Evolutionary conservation across 1,140 invertebrate genomes (phyloP).

Genomic region (Zaprionus tsacasi): DNA sequence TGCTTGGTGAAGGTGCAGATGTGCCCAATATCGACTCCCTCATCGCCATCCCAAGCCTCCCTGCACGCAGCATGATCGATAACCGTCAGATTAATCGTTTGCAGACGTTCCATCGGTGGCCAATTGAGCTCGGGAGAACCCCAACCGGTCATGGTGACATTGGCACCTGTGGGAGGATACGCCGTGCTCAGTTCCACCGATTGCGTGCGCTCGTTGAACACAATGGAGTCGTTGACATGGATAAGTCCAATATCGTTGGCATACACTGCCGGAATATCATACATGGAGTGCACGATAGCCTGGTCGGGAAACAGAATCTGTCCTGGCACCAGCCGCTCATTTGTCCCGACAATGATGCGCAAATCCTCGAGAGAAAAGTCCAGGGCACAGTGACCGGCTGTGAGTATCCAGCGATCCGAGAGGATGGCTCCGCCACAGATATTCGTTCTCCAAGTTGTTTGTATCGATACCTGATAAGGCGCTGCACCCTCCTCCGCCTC

Average conservation of each 20-base stretch:
- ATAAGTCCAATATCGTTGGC: slow-evolving; percentile 85
- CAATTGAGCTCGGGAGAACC: slow-evolving; percentile 49
- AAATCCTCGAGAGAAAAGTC: slow-evolving; percentile 57
- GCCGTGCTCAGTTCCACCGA: slow-evolving; percentile 58
- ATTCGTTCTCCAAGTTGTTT: slow-evolving; percentile 68
- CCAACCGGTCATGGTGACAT: slow-evolving; percentile 84
- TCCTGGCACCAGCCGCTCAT: slow-evolving; percentile 57
- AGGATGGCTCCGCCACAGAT: slow-evolving; percentile 84
- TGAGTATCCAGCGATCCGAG: slow-evolving; percentile 76
- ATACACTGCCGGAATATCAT: slow-evolving; percentile 69
- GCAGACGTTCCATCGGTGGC: slow-evolving; percentile 45
- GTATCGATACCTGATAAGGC: slow-evolving; percentile 84
- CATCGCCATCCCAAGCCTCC: slow-evolving; percentile 35
- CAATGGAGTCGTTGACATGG: slow-evolving; percentile 82
- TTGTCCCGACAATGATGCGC: slow-evolving; percentile 69
- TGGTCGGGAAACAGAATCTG: slow-evolving; percentile 44
- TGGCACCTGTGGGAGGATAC: slow-evolving; percentile 56
- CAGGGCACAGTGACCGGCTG: slow-evolving; percentile 84
- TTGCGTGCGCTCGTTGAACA: slow-evolving; percentile 84
- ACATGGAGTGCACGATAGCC: slow-evolving; percentile 58
- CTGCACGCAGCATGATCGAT: slow-evolving; percentile 57
- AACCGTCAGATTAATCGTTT: slow-evolving; percentile 64
- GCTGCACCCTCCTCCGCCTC: slow-evolving; percentile 80
- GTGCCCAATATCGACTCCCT: slow-evolving; percentile 78
- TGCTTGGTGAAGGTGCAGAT: slow-evolving; percentile 86